Percentiles rank a stretch among this genome's conserved stretches.
Evolutionary conservation across 2,113 vertebrate genomes (phyloP).

Genomic region (Megaptera novaeangliae): DNA sequence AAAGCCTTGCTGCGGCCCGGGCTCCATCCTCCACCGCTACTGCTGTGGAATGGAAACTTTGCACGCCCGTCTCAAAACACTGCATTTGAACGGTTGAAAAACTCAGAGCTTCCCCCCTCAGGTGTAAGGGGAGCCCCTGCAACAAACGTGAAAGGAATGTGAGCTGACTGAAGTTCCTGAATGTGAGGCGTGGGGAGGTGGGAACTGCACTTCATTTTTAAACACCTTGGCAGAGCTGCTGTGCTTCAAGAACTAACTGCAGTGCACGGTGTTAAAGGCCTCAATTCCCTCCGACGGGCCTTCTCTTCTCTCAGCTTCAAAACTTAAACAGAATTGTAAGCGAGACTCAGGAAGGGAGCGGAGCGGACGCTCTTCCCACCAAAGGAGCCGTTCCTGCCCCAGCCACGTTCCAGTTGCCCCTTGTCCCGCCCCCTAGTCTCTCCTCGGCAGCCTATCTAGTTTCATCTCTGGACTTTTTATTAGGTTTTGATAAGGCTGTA

Average conservation of each 20-base stretch:
- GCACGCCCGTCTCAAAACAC: slow-evolving; percentile 26
- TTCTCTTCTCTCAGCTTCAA: slow-evolving; percentile 43
- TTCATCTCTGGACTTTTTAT: neutral
- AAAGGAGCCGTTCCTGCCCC: fast-evolving
- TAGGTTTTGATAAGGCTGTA: neutral
- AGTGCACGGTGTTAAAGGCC: neutral
- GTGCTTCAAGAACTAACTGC: slow-evolving; percentile 12
- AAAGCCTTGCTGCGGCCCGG: neutral
- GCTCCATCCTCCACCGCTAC: neutral
- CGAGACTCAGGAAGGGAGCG: neutral
- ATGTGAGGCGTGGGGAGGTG: neutral
- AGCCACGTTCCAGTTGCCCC: fast-evolving
- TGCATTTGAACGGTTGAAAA: slow-evolving; percentile 48
- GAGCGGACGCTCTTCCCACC: neutral
- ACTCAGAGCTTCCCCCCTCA: slow-evolving; percentile 38
- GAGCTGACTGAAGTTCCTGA: slow-evolving; percentile 31
- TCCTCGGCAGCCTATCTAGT: neutral
- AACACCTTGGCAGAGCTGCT: neutral
- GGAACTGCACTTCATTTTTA: slow-evolving; percentile 9
- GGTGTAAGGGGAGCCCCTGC: slow-evolving; percentile 43
- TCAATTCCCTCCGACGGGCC: neutral
- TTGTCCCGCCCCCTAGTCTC: neutral
- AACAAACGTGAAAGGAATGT: slow-evolving; percentile 45
- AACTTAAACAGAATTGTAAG: slow-evolving; percentile 12
- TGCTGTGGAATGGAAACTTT: slow-evolving; percentile 18